Base-by-base conservation (phyloP, 2,113 vertebrate species). In the Pterocles orientalis region DNA sequence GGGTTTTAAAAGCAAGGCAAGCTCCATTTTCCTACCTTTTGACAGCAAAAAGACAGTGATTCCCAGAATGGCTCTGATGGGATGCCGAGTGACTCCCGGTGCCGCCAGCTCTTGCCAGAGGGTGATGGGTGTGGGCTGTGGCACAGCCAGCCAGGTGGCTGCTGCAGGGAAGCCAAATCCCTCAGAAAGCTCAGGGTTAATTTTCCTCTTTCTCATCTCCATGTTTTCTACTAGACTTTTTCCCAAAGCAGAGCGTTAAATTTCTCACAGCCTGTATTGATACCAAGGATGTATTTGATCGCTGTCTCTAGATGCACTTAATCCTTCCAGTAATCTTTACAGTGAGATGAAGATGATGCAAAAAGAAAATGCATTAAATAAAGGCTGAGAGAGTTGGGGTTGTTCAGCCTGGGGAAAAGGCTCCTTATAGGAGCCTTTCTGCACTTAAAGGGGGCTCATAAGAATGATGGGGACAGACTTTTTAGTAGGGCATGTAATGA, bases 21-120 rank as follows among this genome's bases (percentile, higher is more conserved):
- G 26, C 23, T 81, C 14, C 4, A 17, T 90, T 89, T 89, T 18
- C n/a, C 33, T 18, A 34, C 29, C n/a, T 77, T 64, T 84, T 8
- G 0, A 48, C 10, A 41, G 10, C 9, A 93, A 70, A 66, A 75
- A 71, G 12, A 78, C 53, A 77, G n/a, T 1, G 6, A 65, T 77
- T 53, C 23, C 16, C n/a, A 19, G 26, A 29, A 50, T 0, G 2
- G 26, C 48, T 75, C 34, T 0, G 2, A 10, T 48, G 71, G 65
- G 51, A 71, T 20, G 9, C 20, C 1, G 2, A 31, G 57, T 3
- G 29, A 78, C 53, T 65, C 28, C 57, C 0, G 1, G 36, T 62
- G 47, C 53, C 1, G 12, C 12, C 25, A 3, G 7, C 23, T 62
- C 31, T 62, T 0, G 2, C 69, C 48, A 50, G n/a, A 70, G 43